phyloP scores from a whole-genome alignment of 2,797 vertebrate species.

The Melanotaenia trifasciata region DNA sequence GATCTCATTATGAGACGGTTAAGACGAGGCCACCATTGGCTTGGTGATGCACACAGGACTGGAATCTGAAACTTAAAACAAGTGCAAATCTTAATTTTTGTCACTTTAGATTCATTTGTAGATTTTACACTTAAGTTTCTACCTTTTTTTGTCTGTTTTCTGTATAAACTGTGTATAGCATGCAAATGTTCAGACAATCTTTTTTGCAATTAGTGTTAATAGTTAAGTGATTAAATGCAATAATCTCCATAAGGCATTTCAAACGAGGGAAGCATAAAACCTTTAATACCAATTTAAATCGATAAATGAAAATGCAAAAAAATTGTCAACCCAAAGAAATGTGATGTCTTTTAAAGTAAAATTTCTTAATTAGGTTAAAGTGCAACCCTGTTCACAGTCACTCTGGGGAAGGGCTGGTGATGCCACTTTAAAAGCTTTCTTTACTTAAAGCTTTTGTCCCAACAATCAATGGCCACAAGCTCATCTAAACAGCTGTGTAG shows the following conservation, averaged over 20 bases:
- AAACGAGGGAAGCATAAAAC: too few species aligned
- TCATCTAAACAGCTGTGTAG: background rate
- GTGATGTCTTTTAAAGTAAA: too few species aligned
- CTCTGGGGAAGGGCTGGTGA: background rate
- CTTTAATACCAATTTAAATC: background rate
- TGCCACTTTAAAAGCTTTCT: background rate
- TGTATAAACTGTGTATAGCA: background rate
- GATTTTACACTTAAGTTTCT: background rate
- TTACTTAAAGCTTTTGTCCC: background rate
- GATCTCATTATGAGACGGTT: constrained; percentile 77
- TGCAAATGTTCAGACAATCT: background rate
- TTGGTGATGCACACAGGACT: constrained; percentile 46
- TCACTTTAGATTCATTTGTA: constrained; percentile 10
- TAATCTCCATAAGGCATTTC: too few species aligned
- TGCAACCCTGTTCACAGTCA: too few species aligned
- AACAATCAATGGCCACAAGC: background rate
- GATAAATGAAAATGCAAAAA: background rate
- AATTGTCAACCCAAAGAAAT: too few species aligned
- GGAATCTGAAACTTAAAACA: constrained; percentile 47
- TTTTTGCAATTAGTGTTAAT: too few species aligned
- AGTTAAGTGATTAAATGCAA: too few species aligned
- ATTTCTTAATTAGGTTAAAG: too few species aligned
- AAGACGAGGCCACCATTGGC: constrained; percentile 53
- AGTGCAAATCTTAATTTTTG: constrained; percentile 34
- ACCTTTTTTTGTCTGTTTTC: background rate